These are phyloP conservation scores for Cassiopea andromeda DNA, from an alignment of 30 jellyfish, hydroid and myxozoan genomes.

Conservation along the genomic window DNA sequence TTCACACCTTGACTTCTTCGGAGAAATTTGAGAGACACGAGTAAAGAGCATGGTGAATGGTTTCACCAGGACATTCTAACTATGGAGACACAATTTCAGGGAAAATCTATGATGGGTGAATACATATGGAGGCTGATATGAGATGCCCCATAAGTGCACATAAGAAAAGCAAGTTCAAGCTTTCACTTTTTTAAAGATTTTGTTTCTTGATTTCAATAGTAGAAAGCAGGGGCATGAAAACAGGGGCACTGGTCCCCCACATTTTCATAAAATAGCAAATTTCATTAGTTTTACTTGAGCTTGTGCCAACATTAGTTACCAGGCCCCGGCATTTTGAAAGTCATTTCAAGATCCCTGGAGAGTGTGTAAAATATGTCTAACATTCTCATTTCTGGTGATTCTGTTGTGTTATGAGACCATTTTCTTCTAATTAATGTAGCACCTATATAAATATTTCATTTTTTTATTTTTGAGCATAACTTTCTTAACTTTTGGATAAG, in stretches of 20 bases:
- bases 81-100: neutral
- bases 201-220: neutral
- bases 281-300: too few relatives aligned
- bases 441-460: neutral
- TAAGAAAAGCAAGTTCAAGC: neutral
- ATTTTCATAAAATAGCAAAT: too few relatives aligned
- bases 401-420: neutral
- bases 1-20: neutral
- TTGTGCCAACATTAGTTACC: too few relatives aligned
- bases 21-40: neutral
- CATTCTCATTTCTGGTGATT: neutral
- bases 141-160: neutral
- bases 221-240: neutral
- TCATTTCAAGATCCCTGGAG: too few relatives aligned
- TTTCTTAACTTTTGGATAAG: neutral
- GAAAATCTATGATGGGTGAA: neutral
- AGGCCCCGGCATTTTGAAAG: too few relatives aligned
- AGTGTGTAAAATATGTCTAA: neutral
- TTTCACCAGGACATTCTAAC: neutral
- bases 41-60: slow-evolving; percentile 4
- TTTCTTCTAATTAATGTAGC: neutral
- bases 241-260: too few relatives aligned
- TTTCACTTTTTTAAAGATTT: neutral
- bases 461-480: neutral
- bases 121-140: neutral